Conservation (phyloP, 2,888 invertebrate species). For the Noctua janthina region DNA sequence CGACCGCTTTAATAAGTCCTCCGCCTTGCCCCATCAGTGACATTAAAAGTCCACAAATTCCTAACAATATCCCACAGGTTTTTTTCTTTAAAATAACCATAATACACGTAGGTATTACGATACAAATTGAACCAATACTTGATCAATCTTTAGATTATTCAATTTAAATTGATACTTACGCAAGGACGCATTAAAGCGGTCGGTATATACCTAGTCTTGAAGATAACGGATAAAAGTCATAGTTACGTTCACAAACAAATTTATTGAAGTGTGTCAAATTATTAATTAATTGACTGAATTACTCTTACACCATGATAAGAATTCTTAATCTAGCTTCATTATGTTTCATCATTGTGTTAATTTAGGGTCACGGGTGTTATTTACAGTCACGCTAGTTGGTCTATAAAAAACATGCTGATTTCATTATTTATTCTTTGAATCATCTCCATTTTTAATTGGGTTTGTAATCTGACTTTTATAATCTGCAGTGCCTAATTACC, state of each 20-base stretch:
- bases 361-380: not conserved
- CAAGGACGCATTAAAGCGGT: too few species aligned
- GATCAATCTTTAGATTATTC: too few species aligned
- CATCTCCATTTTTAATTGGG: not conserved
- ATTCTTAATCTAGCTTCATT: not conserved
- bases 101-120: too few species aligned
- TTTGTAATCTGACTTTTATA: not conserved
- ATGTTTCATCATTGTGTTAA: slow-evolving; percentile 1
- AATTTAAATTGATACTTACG: too few species aligned
- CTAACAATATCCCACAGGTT: too few species aligned
- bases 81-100: too few species aligned
- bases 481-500: not conserved
- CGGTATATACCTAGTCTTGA: not conserved
- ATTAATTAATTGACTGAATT: not conserved
- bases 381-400: slow-evolving; percentile 1
- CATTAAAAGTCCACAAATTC: too few species aligned
- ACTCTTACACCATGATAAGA: not conserved
- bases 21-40: too few species aligned
- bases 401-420: not conserved
- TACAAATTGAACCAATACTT: too few species aligned
- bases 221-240: not conserved
- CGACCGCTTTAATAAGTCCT: too few species aligned
- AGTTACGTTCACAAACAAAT: not conserved
- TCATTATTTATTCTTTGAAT: not conserved
- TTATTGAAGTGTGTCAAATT: not conserved